phyloP scores from a whole-genome alignment of 2,888 invertebrate species.

The Hesperia comma region DNA sequence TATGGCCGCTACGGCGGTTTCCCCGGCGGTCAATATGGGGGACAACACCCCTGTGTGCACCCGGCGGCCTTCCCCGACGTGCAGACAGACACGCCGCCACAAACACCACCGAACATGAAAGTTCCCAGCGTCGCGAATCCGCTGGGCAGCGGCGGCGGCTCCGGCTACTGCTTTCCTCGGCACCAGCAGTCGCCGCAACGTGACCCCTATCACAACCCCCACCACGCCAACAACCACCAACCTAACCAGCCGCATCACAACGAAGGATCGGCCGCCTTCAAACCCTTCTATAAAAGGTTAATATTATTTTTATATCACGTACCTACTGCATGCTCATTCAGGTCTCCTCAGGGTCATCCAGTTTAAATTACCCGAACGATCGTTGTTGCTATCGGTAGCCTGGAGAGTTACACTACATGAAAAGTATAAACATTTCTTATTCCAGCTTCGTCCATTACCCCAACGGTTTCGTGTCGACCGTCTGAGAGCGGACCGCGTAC shows the following conservation, averaged over 20 bases:
- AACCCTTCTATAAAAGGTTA: constrained; percentile 96
- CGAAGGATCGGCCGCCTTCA: constrained; percentile 89
- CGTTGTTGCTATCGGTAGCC: constrained; percentile 20
- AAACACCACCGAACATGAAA: constrained; percentile 97
- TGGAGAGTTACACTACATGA: constrained; percentile 53
- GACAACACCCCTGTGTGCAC: constrained; percentile 84
- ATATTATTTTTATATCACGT: constrained; percentile 49
- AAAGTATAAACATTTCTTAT: constrained; percentile 70
- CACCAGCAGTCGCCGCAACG: constrained; percentile 82
- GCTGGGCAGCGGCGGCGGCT: constrained; percentile 86
- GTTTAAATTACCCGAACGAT: constrained; percentile 3
- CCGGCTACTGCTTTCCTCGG: constrained; percentile 81
- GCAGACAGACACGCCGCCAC: constrained; percentile 95
- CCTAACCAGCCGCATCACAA: constrained; percentile 79
- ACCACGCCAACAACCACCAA: constrained; percentile 77
- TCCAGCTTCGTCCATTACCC: constrained; percentile 88
- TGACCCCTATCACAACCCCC: constrained; percentile 83
- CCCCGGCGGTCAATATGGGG: constrained; percentile 84
- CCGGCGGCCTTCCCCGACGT: constrained; percentile 93
- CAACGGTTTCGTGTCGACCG: constrained; percentile 90
- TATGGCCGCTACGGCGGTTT: constrained; percentile 88
- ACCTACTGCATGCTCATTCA: constrained; percentile 13
- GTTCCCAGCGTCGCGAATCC: constrained; percentile 91
- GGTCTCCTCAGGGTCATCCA: constrained; percentile 21
- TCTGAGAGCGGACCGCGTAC: constrained; percentile 81